Percentiles rank a stretch among this genome's conserved stretches.
These are phyloP conservation scores for Cryptus viduatorius DNA, from an alignment of 2,888 invertebrate genomes.

Conservation along the genomic window DNA sequence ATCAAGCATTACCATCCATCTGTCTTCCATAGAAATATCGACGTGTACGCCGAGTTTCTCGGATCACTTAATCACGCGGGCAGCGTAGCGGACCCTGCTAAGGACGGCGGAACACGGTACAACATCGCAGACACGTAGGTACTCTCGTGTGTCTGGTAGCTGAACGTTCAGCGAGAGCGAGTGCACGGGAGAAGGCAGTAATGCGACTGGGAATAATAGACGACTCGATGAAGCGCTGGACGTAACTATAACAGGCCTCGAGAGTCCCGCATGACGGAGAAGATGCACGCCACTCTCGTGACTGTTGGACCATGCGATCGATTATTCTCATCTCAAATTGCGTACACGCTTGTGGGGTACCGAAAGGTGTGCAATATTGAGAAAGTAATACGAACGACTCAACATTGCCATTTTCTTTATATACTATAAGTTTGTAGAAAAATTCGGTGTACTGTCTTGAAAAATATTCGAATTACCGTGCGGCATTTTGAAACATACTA, in stretches of 20 bases:
- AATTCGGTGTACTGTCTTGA: too few relatives aligned
- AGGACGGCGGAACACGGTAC: constrained; percentile 22
- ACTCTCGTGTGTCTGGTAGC: not conserved
- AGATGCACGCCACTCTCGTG: constrained; percentile 32
- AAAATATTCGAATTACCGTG: too few relatives aligned
- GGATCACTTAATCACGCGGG: constrained; percentile 65
- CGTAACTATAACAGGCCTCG: constrained; percentile 5
- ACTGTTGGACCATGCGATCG: constrained; percentile 21
- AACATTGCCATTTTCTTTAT: too few relatives aligned
- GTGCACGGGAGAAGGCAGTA: constrained; percentile 12
- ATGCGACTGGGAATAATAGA: constrained; percentile 51
- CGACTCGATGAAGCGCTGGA: constrained; percentile 28
- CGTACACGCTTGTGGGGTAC: not conserved
- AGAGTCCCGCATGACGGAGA: constrained; percentile 6
- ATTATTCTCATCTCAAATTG: constrained; percentile 36
- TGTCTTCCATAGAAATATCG: constrained; percentile 61
- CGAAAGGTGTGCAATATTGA: too few relatives aligned
- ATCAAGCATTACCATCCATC: constrained; percentile 67
- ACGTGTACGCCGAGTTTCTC: constrained; percentile 26
- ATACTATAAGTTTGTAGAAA: too few relatives aligned
- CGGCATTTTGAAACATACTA: too few relatives aligned
- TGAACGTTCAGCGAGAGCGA: constrained; percentile 11
- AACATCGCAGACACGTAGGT: constrained; percentile 27
- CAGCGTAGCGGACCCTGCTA: constrained; percentile 23
- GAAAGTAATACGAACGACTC: too few relatives aligned